phyloP scores from a whole-genome alignment of 2,888 invertebrate species.

The Merodon equestris region DNA sequence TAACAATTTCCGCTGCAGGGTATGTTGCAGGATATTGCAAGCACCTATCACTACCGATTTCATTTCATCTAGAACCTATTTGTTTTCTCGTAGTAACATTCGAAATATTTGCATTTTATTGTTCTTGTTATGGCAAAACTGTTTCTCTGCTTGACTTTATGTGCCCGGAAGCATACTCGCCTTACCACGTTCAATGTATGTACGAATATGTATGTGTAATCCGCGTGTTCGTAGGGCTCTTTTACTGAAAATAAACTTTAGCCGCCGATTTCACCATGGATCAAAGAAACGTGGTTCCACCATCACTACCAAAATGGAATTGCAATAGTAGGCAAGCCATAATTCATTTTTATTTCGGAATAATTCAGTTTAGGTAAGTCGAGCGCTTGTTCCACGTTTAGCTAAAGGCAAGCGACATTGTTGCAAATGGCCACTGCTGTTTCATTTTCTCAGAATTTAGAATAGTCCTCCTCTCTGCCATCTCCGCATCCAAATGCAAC shows the following conservation, averaged over 20 bases:
- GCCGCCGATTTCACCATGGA: slow-evolving; percentile 1
- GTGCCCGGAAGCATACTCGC: slow-evolving; percentile 16
- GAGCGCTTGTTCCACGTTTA: slow-evolving; percentile 41
- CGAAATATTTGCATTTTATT: slow-evolving; percentile 68
- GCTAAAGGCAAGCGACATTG: slow-evolving; percentile 33
- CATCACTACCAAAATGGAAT: slow-evolving; percentile 29
- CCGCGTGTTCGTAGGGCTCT: too few species aligned
- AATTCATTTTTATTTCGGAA: slow-evolving; percentile 67
- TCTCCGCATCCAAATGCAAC: too few species aligned
- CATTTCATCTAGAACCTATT: slow-evolving; percentile 18
- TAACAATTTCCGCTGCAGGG: too few species aligned
- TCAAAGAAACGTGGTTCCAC: neutral
- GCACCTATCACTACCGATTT: slow-evolving; percentile 31
- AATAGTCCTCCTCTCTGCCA: slow-evolving; percentile 4
- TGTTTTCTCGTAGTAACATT: slow-evolving; percentile 51
- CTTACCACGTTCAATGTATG: neutral
- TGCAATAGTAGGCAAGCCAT: slow-evolving; percentile 45
- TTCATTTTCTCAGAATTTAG: slow-evolving; percentile 16
- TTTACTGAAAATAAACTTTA: slow-evolving; percentile 19
- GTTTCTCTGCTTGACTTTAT: slow-evolving; percentile 47
- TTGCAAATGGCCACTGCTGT: slow-evolving; percentile 34
- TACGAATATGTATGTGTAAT: too few species aligned
- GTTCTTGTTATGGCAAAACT: slow-evolving; percentile 60
- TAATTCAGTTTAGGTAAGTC: slow-evolving; percentile 63
- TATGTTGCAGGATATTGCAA: slow-evolving; percentile 18